Percentiles rank a stretch among this genome's conserved stretches.
Conservation (phyloP, 2,113 vertebrate genomes). For the Hippopotamus amphibius region DNA sequence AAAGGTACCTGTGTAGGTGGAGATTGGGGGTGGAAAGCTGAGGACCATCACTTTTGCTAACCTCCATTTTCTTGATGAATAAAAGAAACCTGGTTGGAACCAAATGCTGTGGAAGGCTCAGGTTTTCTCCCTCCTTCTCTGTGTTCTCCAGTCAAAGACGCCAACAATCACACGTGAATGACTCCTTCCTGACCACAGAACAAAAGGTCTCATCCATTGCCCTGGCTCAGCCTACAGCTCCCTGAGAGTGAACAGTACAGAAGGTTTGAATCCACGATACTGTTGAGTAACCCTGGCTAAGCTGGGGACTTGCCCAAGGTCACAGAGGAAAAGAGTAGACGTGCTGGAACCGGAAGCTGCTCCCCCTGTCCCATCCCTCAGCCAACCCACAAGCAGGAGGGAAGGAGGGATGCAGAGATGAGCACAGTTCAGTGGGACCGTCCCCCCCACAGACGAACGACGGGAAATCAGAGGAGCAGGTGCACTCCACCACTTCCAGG, state of each 20-base stretch:
- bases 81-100: background rate
- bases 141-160: background rate
- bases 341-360: background rate
- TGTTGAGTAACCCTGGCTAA: background rate
- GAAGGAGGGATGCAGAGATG: background rate
- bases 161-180: background rate
- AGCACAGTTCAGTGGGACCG: background rate
- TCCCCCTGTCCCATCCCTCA: background rate
- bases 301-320: background rate
- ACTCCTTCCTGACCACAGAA: background rate
- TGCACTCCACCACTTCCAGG: slow-evolving; percentile 42
- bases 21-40: background rate
- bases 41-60: background rate
- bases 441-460: background rate
- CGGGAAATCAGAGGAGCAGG: slow-evolving; percentile 65
- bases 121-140: background rate
- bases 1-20: background rate
- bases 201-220: background rate
- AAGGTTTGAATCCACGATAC: background rate
- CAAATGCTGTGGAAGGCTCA: background rate
- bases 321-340: background rate
- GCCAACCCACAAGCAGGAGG: slow-evolving; percentile 6
- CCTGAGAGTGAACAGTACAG: background rate
- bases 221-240: background rate
- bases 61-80: slow-evolving; percentile 39